Percentiles rank a stretch among this genome's conserved stretches.
phyloP scores from a whole-genome alignment of 2,113 vertebrate genomes.

The zebrafish (Danio rerio) region DNA sequence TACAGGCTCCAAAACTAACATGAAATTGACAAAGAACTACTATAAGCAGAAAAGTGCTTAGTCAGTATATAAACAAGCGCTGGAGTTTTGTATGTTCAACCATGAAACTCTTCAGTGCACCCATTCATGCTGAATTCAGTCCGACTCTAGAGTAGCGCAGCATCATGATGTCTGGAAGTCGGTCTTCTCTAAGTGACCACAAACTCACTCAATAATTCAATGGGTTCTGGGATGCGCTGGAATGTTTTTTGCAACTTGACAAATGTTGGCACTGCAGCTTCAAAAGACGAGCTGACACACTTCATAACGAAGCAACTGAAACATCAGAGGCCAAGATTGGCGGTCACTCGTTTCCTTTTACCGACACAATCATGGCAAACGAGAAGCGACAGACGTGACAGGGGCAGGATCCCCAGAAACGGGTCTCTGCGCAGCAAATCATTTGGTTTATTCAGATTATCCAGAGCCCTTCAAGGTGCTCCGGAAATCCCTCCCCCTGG shows the following conservation, averaged over 20 bases:
- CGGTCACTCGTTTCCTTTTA: background rate
- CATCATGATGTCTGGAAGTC: constrained; percentile 10
- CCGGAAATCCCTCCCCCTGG: constrained; percentile 43
- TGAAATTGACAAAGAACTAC: background rate
- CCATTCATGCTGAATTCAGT: constrained; percentile 19
- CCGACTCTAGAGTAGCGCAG: constrained; percentile 9
- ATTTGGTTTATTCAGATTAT: constrained; percentile 54
- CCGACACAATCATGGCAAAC: background rate
- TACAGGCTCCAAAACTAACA: constrained; percentile 10
- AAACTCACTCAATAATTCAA: constrained; percentile 24
- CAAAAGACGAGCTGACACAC: constrained; percentile 28
- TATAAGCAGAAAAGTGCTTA: background rate
- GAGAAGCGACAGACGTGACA: background rate
- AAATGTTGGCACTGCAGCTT: background rate
- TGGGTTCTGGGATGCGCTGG: constrained; percentile 16
- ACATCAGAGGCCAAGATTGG: constrained; percentile 25
- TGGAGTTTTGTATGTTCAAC: background rate
- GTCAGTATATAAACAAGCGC: background rate
- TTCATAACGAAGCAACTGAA: background rate
- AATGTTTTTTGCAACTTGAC: constrained; percentile 31
- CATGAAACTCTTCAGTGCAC: background rate
- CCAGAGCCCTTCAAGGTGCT: constrained; percentile 50
- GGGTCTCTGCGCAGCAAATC: constrained; percentile 42
- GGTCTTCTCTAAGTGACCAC: constrained; percentile 32
- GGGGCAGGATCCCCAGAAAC: constrained; percentile 10